Base-by-base conservation (phyloP, 2,888 invertebrate genomes). In the Adelphocoris suturalis region DNA sequence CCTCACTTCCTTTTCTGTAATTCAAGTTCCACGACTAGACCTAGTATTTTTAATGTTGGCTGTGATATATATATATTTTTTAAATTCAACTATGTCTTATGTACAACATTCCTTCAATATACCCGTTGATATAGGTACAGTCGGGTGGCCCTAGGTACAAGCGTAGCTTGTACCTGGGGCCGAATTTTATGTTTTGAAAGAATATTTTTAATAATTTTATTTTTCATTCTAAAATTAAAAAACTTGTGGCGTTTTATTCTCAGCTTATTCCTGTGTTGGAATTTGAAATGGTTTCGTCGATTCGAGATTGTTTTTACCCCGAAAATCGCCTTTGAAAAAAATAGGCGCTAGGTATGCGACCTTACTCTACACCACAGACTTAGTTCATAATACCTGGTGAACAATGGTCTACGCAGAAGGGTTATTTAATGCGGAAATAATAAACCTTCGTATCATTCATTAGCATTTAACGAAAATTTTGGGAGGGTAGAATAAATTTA, bases 251-350 rank as follows among this genome's bases (percentile, higher is more conserved):
- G 57, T 57, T 57, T 57, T 57, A 16, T 11, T 57, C 16, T 57
- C 57, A 57, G 16, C 57, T 57, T 57, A 57, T 57, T 57, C 57
- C 57, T 57, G 11, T 16, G 16, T 57, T 16, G 16, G 57, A 57
- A 57, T 57, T 57, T 9, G 57, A 57, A 57, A 16, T 57, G 57
- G 16, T 57, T 57, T 11, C n/a, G n/a, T n/a, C n/a, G n/a, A n/a
- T n/a, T n/a, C n/a, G n/a, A n/a, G n/a, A n/a, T n/a, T n/a, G n/a
- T 16, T 57, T 57, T 57, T 16, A 57, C 57, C 57, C 57, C 57
- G 16, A 14, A 57, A 57, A 57, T 57, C 57, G 4, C 57, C 11
- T 57, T 13, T 57, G 57, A 57, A 57, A 57, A 57, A 57, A 57
- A 57, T 11, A 14, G 57, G 57, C 57, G 14, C 57, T 57, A 57